These are phyloP conservation scores for Silvanus unidentatus DNA, from an alignment of 2,888 invertebrate genomes.

Conservation along the genomic window DNA sequence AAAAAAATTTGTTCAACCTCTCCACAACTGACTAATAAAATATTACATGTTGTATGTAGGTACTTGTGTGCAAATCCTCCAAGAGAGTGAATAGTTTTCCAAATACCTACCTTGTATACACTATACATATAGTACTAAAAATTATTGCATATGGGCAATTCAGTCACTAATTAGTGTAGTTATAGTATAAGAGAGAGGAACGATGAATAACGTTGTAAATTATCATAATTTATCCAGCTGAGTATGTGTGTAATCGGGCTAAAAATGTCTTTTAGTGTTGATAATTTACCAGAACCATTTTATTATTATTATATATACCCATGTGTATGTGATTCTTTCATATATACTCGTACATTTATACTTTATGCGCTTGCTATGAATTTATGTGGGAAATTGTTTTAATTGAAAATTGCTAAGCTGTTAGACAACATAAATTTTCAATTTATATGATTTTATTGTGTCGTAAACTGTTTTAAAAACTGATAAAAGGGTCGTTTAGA, in stretches of 20 bases:
- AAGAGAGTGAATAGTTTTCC: neutral
- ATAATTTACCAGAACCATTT: neutral
- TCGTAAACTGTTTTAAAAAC: too few relatives aligned
- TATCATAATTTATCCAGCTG: constrained; percentile 5
- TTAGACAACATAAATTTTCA: too few relatives aligned
- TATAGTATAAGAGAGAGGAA: neutral
- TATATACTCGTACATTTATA: neutral
- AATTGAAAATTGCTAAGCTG: too few relatives aligned
- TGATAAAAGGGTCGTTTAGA: too few relatives aligned
- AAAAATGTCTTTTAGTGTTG: constrained; percentile 5
- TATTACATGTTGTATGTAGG: constrained; percentile 9
- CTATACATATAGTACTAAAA: neutral
- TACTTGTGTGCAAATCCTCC: neutral
- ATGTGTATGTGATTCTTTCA: too few relatives aligned
- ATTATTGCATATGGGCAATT: constrained; percentile 3
- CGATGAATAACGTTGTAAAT: constrained; percentile 3
- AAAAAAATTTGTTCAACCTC: constrained; percentile 4
- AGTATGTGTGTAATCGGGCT: constrained; percentile 1
- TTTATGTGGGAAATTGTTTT: constrained; percentile 5
- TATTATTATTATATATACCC: too few relatives aligned
- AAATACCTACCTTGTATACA: too few relatives aligned
- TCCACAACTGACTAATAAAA: constrained; percentile 12
- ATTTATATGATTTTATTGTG: too few relatives aligned
- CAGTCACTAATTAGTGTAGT: constrained; percentile 2
- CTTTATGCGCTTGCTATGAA: neutral